A percentile compares a stretch with the other conserved stretches of the same genome.
Evolutionary conservation across 2,113 vertebrate species (phyloP).

Genomic region (Mus musculus): GRCm39 chr5:121945501-121946000

Average conservation of each 20-base stretch:
- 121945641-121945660: constrained; percentile 39
- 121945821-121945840: constrained; percentile 46
- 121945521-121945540: background rate
- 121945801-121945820: background rate
- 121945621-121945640: constrained; percentile 41
- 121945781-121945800: constrained; percentile 23
- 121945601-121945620: constrained; percentile 28
- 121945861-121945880: background rate
- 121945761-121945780: constrained; percentile 22
- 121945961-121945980: constrained; percentile 6
- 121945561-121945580: background rate
- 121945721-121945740: background rate
- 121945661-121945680: constrained; percentile 11
- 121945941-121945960: constrained; percentile 6
- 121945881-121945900: background rate
- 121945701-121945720: constrained; percentile 24
- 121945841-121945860: background rate
- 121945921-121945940: constrained; percentile 4
- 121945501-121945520: constrained; percentile 26
- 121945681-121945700: constrained; percentile 63
- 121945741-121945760: constrained; percentile 14
- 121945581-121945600: background rate
- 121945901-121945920: background rate
- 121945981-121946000: background rate
- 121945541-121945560: constrained; percentile 32